phyloP scores from a whole-genome alignment of 2,888 invertebrate species.

The Cylindroiulus punctatus region DNA sequence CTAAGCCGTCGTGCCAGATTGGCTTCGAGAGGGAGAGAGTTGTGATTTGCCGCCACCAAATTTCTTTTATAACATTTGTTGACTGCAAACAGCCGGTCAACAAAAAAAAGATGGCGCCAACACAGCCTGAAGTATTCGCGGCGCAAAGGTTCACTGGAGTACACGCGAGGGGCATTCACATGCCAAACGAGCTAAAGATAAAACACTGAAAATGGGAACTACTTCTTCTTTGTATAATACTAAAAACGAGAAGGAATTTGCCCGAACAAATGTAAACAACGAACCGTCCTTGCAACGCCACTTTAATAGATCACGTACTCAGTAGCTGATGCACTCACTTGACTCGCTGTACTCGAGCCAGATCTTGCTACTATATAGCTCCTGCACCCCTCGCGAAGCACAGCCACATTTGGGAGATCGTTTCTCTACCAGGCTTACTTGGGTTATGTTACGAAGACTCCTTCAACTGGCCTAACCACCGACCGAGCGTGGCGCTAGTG shows the following conservation, averaged over 20 bases:
- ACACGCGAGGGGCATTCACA: constrained; percentile 43
- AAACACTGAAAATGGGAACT: constrained; percentile 29
- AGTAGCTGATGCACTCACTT: too few relatives aligned
- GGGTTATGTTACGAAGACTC: too few relatives aligned
- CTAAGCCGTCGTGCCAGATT: neutral
- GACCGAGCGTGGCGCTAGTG: too few relatives aligned
- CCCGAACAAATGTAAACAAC: constrained; percentile 26
- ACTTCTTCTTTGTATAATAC: constrained; percentile 35
- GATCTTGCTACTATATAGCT: too few relatives aligned
- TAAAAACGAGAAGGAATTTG: constrained; percentile 25
- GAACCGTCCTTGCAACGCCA: neutral
- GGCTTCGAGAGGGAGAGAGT: neutral
- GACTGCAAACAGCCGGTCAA: constrained; percentile 44
- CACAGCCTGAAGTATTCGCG: constrained; percentile 36
- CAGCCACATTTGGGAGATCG: too few relatives aligned
- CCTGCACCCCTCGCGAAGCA: too few relatives aligned
- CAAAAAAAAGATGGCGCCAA: constrained; percentile 30
- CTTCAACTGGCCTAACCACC: too few relatives aligned
- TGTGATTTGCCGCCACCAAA: constrained; percentile 22
- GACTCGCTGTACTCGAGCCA: too few relatives aligned
- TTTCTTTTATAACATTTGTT: constrained; percentile 45
- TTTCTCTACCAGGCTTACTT: too few relatives aligned
- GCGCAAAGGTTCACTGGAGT: constrained; percentile 31
- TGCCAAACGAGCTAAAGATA: constrained; percentile 40
- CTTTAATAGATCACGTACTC: constrained; percentile 43